Evolutionary conservation across 1,140 invertebrate genomes (phyloP).

Genomic region (Drosophila burlai): DNA sequence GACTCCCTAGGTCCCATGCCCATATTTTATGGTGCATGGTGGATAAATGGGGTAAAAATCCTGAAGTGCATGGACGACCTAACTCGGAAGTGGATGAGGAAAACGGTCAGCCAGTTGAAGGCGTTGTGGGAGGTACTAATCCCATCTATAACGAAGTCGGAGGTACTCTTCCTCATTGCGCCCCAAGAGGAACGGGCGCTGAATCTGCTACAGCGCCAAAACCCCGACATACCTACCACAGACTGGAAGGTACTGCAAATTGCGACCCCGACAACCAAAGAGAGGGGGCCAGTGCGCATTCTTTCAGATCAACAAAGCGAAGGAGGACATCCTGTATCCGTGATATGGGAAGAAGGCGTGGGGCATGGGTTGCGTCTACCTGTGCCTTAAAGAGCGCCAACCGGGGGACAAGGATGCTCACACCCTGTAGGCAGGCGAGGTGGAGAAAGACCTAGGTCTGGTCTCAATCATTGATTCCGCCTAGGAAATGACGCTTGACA

Average conservation of each 20-base stretch:
- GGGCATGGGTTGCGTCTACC: not conserved
- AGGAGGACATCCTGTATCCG: too few relatives aligned
- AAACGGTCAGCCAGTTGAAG: not conserved
- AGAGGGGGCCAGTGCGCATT: too few relatives aligned
- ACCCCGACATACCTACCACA: not conserved
- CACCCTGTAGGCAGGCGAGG: too few relatives aligned
- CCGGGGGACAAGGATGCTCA: too few relatives aligned
- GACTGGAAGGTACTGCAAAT: not conserved
- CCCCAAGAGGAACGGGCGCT: not conserved
- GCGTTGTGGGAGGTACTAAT: not conserved
- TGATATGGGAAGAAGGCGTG: not conserved
- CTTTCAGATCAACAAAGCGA: not conserved
- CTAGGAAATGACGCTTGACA: too few relatives aligned
- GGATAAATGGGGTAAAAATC: too few relatives aligned
- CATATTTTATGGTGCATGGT: too few relatives aligned
- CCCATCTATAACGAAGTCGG: not conserved
- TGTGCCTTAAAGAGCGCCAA: too few relatives aligned
- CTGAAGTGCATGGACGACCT: too few relatives aligned
- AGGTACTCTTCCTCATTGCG: not conserved
- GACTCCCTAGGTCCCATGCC: not conserved
- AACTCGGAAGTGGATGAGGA: not conserved
- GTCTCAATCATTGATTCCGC: too few relatives aligned
- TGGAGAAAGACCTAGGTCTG: too few relatives aligned
- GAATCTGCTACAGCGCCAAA: not conserved
- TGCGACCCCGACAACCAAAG: not conserved